Evolutionary conservation across 2,113 vertebrate genomes (phyloP), one percentile per base, ranked within the genome.

Genomic region (Corythoichthys haematopterus): DNA sequence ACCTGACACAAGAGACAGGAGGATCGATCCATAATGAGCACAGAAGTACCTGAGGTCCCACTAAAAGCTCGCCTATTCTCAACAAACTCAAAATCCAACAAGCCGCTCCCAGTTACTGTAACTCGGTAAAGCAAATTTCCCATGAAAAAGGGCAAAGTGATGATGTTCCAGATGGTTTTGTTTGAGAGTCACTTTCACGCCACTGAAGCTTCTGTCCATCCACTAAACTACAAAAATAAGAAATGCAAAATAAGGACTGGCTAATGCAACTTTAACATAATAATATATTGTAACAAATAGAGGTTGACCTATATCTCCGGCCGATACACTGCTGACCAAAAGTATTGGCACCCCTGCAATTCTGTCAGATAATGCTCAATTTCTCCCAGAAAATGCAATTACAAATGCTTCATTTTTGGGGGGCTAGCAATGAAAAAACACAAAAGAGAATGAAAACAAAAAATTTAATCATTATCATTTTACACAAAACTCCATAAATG

Each of bases 21-120:
- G 65, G 76, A 90, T 92, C 84, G 87, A 91, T 92, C 67, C 57
- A 62, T 88, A 88, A 83, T 80, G 84, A 89, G 84, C 73, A 76
- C 67, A 84, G 82, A 66, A 71, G 74, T 86, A 88, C 86, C 88
- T 84, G 87, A 77, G 82, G 83, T 85, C 83, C 79, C 85, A 87
- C 78, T 87, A 64, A 66, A 70, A 64, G 65, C 72, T 70, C 35
- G 46, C 48, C 78, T 83, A 56, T 61, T 81, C 78, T 75, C 70
- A 65, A 57, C 75, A 74, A 64, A 59, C 64, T 72, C 70, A 83
- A 80, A 62, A 85, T 80, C 72, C 38, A 48, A 61, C 72, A 78
- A 68, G 59, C 20, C 52, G 56, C 72, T 33, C 6, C 2, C 60
- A 62, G 60, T 46, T 46, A 20, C 45, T 46, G 60, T 62, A 75